Percentiles rank a stretch among this genome's conserved stretches.
Evolutionary conservation across 2,113 vertebrate genomes (phyloP).

Genomic region (Coreoperca whiteheadi): DNA sequence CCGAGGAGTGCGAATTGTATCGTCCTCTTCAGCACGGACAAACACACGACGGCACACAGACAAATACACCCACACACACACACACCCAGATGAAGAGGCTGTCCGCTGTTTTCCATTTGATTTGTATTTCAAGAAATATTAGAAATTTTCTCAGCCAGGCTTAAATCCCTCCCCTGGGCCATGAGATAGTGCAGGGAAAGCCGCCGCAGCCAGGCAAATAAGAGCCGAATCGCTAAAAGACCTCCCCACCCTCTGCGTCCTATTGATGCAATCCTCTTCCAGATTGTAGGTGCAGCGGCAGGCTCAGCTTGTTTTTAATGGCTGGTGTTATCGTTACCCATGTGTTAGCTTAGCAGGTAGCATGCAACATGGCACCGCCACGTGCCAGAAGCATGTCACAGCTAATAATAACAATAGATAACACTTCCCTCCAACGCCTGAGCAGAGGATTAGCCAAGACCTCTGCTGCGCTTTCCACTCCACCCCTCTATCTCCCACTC

Average conservation of each 20-base stretch:
- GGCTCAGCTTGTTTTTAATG: conserved; percentile 14
- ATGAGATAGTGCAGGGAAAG: conserved; percentile 68
- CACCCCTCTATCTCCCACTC: conserved; percentile 2
- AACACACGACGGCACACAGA: neutral
- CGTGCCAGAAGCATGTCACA: neutral
- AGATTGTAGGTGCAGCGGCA: neutral
- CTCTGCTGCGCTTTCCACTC: conserved; percentile 11
- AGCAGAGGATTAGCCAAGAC: conserved; percentile 53
- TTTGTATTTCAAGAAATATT: conserved; percentile 74
- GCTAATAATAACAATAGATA: conserved; percentile 54
- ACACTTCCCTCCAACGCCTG: conserved; percentile 40
- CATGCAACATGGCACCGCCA: neutral
- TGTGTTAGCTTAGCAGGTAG: conserved; percentile 13
- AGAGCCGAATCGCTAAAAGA: conserved; percentile 71
- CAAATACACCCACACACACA: conserved; percentile 2
- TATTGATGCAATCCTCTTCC: conserved; percentile 4
- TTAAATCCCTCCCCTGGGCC: conserved; percentile 75
- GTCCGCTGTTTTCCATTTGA: conserved; percentile 66
- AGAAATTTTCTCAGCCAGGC: conserved; percentile 56
- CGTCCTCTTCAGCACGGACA: conserved; percentile 29
- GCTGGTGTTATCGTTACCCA: neutral
- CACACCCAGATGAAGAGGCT: conserved; percentile 50
- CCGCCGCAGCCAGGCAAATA: conserved; percentile 59
- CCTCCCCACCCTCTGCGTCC: conserved; percentile 29
- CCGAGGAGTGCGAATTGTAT: conserved; percentile 59